phyloP scores from a whole-genome alignment of 30 jellyfish, hydroid and myxozoan genomes.

The Mastigias papua region DNA sequence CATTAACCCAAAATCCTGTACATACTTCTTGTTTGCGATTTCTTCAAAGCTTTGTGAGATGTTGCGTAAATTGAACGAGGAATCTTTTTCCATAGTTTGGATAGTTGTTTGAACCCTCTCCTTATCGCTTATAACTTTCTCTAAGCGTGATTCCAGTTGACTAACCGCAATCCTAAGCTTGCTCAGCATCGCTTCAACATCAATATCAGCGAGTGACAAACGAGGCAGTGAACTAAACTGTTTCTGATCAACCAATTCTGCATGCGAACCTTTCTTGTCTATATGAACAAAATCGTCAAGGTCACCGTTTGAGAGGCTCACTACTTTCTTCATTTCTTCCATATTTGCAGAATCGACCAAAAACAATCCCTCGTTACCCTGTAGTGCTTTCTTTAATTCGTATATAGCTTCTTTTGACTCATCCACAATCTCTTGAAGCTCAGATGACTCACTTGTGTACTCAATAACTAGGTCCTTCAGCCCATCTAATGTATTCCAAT shows the following conservation, averaged over 20 bases:
- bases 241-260: background rate
- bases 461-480: constrained; percentile 49
- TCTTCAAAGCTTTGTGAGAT: constrained; percentile 34
- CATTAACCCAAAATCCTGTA: background rate
- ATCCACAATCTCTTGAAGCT: constrained; percentile 69
- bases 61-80: background rate
- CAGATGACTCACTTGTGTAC: constrained; percentile 68
- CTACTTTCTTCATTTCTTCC: constrained; percentile 42
- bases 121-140: constrained; percentile 29
- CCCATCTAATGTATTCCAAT: constrained; percentile 18
- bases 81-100: constrained; percentile 11
- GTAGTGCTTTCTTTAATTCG: constrained; percentile 67
- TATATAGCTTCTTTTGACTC: constrained; percentile 71
- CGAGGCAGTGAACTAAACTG: constrained; percentile 61
- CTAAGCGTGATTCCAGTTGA: constrained; percentile 69
- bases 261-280: background rate
- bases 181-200: constrained; percentile 56
- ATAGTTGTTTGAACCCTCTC: constrained; percentile 44
- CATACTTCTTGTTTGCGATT: constrained; percentile 2
- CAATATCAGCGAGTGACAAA: constrained; percentile 60
- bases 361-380: constrained; percentile 65
- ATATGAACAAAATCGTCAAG: constrained; percentile 2
- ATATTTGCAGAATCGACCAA: constrained; percentile 63
- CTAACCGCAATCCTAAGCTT: constrained; percentile 70
- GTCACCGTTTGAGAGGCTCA: constrained; percentile 25